phyloP scores from a whole-genome alignment of 2,888 invertebrate species.

The Monochamus alternatus region DNA sequence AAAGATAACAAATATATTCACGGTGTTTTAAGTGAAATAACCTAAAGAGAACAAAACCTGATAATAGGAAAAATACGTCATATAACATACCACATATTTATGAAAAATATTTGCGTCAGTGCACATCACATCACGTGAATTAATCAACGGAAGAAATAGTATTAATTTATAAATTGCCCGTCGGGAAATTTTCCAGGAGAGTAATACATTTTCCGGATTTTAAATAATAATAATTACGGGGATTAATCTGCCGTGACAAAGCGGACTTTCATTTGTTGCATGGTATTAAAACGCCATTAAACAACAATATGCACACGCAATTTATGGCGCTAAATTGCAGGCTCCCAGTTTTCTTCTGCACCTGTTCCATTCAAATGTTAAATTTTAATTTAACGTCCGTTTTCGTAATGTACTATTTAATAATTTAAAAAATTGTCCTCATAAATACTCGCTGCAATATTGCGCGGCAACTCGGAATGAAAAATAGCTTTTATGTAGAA shows the following conservation, averaged over 20 bases:
- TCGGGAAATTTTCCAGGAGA: slow-evolving; percentile 3
- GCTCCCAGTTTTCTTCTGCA: slow-evolving; percentile 40
- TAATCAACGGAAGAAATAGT: background rate
- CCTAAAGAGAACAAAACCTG: too few relatives aligned
- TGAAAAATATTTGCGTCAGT: background rate
- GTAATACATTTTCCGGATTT: slow-evolving; percentile 20
- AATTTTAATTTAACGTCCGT: slow-evolving; percentile 38
- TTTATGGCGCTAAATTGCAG: slow-evolving; percentile 37
- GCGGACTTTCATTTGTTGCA: slow-evolving; percentile 28
- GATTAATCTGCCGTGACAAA: slow-evolving; percentile 20
- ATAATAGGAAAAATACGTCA: too few relatives aligned
- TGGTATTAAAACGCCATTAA: slow-evolving; percentile 33
- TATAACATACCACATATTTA: too few relatives aligned
- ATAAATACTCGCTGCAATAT: slow-evolving; percentile 16
- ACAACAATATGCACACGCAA: slow-evolving; percentile 36
- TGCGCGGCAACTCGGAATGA: background rate
- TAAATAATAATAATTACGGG: slow-evolving; percentile 33
- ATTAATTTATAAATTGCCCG: slow-evolving; percentile 19
- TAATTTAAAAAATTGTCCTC: slow-evolving; percentile 21
- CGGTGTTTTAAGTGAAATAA: too few relatives aligned
- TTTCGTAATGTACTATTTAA: slow-evolving; percentile 11
- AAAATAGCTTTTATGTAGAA: background rate
- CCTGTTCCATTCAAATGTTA: slow-evolving; percentile 41
- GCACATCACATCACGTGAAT: background rate
- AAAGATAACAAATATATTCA: too few relatives aligned